Conservation (phyloP, 1,140 invertebrate species). For the Apis mellifera region DNA sequence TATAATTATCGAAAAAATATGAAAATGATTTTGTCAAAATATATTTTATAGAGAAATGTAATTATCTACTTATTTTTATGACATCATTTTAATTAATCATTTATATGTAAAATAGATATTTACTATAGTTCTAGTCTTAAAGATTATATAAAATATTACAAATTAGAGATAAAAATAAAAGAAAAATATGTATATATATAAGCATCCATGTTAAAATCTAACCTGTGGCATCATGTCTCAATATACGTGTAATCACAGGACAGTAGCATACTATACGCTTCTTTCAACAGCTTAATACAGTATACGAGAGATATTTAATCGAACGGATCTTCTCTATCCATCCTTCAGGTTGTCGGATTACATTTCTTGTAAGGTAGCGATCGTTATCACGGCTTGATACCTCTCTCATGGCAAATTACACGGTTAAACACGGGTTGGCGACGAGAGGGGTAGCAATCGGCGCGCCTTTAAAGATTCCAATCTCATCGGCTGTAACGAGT, state of each 20-base stretch:
- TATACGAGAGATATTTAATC: constrained; percentile 24
- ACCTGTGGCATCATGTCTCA: neutral
- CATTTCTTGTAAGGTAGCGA: constrained; percentile 41
- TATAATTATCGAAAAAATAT: too few species aligned
- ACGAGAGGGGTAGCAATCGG: constrained; percentile 31
- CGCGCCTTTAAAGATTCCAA: constrained; percentile 61
- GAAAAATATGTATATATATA: too few species aligned
- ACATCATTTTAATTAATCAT: too few species aligned
- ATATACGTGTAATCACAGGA: neutral
- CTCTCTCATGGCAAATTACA: constrained; percentile 52
- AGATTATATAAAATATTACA: too few species aligned
- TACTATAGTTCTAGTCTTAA: too few species aligned
- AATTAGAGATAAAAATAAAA: too few species aligned
- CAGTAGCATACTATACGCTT: neutral
- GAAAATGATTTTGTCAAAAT: too few species aligned
- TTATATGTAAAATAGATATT: too few species aligned
- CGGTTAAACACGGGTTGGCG: constrained; percentile 45
- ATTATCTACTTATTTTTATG: too few species aligned
- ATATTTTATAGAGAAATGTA: too few species aligned
- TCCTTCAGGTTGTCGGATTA: constrained; percentile 22
- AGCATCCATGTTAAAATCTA: neutral
- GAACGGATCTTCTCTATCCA: constrained; percentile 1
- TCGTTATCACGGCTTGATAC: constrained; percentile 46
- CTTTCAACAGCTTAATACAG: constrained; percentile 7
- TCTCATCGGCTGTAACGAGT: constrained; percentile 63